A percentile compares a stretch with the other conserved stretches of the same genome.
Conservation (phyloP, 2,797 vertebrate species). For the Xenopus petersii region DNA sequence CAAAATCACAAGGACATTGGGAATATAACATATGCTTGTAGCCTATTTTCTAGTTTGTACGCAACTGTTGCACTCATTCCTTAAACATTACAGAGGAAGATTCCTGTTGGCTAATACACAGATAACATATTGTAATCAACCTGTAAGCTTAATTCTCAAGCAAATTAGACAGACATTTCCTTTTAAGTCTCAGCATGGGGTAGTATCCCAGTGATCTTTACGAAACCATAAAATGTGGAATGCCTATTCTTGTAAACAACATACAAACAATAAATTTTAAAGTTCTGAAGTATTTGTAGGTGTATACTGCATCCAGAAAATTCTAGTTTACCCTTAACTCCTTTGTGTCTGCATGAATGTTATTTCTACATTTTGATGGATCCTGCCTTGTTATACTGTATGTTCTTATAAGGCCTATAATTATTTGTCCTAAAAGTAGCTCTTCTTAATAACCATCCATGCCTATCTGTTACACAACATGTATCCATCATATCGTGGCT, state of each 20-base stretch:
- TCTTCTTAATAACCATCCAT: no score
- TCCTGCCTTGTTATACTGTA: no score
- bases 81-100: slow-evolving; percentile 34
- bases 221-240: slow-evolving; percentile 25
- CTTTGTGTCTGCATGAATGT: no score
- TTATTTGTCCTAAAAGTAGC: no score
- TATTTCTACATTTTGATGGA: no score
- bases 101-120: slow-evolving; percentile 39
- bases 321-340: no score
- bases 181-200: slow-evolving; percentile 39
- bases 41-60: slow-evolving; percentile 27
- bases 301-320: no score
- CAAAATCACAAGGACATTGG: slow-evolving; percentile 42
- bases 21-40: slow-evolving; percentile 26
- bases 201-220: slow-evolving; percentile 32
- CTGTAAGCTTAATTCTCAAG: slow-evolving; percentile 35
- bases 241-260: slow-evolving; percentile 28
- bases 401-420: no score
- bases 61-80: slow-evolving; percentile 34
- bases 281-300: slow-evolving; percentile 1
- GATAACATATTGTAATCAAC: slow-evolving; percentile 50
- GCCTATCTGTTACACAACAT: no score
- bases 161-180: slow-evolving; percentile 41
- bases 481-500: no score
- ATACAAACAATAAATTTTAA: slow-evolving; percentile 16